Evolutionary conservation across 2,888 invertebrate genomes (phyloP).

Genomic region (Ditula angustiorana): DNA sequence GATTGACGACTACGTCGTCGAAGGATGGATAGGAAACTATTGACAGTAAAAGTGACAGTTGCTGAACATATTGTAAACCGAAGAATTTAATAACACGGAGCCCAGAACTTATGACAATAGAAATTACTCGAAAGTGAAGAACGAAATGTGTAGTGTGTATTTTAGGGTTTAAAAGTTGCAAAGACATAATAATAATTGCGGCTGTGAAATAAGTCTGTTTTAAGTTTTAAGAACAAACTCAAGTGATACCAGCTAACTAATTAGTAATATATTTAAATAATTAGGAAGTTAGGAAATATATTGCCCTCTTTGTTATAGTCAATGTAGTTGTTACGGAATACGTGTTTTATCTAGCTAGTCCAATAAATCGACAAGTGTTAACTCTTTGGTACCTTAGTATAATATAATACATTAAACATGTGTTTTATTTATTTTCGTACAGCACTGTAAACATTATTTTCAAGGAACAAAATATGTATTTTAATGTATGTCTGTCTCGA

Average conservation of each 20-base stretch:
- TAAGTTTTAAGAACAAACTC: slow-evolving; percentile 1
- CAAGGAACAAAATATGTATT: too few relatives aligned
- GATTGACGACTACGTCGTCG: background rate
- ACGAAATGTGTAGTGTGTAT: background rate
- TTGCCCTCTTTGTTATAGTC: background rate
- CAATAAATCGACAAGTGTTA: background rate
- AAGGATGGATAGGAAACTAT: background rate
- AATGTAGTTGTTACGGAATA: background rate
- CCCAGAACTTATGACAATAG: background rate
- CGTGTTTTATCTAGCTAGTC: slow-evolving; percentile 10
- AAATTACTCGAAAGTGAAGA: background rate
- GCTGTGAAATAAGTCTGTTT: slow-evolving; percentile 33
- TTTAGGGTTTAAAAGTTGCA: background rate
- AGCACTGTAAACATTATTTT: too few relatives aligned
- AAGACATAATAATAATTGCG: slow-evolving; percentile 5
- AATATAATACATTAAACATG: background rate
- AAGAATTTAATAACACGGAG: background rate
- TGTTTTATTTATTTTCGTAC: slow-evolving; percentile 2
- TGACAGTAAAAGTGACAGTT: background rate
- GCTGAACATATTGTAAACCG: background rate
- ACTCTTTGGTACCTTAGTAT: background rate
- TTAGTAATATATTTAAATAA: background rate
- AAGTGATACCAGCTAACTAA: slow-evolving; percentile 27
- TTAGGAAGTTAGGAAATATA: background rate
- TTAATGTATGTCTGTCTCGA: too few relatives aligned